These are phyloP conservation scores for Chrosomus eos DNA, from an alignment of 2,797 vertebrate species.

Conservation along the genomic window DNA sequence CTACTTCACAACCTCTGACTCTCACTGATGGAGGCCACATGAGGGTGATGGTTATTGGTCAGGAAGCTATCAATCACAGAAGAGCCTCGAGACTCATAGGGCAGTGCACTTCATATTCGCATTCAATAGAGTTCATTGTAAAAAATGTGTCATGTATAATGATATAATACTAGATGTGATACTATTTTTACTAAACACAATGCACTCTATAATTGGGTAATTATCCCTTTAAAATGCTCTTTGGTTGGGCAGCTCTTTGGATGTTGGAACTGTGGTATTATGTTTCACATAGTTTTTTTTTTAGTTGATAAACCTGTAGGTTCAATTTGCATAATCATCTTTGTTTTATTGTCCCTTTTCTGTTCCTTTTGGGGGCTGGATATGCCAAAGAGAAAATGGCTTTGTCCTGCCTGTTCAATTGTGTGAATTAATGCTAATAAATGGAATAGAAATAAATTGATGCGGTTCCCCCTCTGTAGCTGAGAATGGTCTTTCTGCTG, in stretches of 20 bases:
- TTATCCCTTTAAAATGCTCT: slow-evolving; percentile 6
- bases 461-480: slow-evolving; percentile 29
- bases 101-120: not conserved
- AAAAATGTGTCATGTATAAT: not conserved
- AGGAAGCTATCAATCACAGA: not conserved
- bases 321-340: slow-evolving; percentile 25
- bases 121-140: not conserved
- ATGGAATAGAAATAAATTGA: slow-evolving; percentile 41
- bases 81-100: not conserved
- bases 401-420: slow-evolving; percentile 45
- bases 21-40: slow-evolving; percentile 17
- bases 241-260: not conserved
- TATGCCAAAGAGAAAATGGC: slow-evolving; percentile 40
- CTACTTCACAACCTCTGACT: slow-evolving; percentile 34
- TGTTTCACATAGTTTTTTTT: not conserved
- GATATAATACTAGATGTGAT: not conserved
- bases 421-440: slow-evolving; percentile 55
- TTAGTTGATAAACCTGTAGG: slow-evolving; percentile 1
- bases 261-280: not conserved
- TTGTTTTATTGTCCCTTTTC: slow-evolving; percentile 7
- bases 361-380: slow-evolving; percentile 1
- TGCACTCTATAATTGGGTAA: not conserved
- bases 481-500: slow-evolving; percentile 40
- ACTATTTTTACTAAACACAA: not conserved
- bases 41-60: slow-evolving; percentile 21